These are phyloP conservation scores for Australoheros facetus DNA, from an alignment of 2,797 vertebrate genomes.

Conservation along the genomic window DNA sequence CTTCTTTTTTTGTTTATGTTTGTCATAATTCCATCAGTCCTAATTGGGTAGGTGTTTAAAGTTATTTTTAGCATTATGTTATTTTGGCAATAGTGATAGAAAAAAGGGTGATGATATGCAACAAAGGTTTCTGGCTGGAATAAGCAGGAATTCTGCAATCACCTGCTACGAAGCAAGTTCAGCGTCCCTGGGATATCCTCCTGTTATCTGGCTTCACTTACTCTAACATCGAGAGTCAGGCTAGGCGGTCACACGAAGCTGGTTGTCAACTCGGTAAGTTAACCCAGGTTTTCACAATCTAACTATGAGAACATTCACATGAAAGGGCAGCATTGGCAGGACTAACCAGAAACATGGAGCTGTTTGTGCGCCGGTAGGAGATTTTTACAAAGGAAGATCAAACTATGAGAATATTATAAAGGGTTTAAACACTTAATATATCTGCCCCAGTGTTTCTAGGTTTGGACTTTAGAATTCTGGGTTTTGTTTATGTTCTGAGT, in stretches of 20 bases:
- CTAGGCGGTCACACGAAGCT: accelerated
- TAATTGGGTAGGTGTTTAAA: not conserved
- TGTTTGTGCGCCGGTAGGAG: not conserved
- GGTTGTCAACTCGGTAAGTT: not conserved
- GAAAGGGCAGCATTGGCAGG: not conserved
- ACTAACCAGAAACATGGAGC: not conserved
- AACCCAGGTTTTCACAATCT: not conserved
- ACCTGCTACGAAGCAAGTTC: not conserved
- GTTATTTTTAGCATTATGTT: not conserved
- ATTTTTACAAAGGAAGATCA: not conserved
- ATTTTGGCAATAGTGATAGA: not conserved
- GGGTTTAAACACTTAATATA: no score
- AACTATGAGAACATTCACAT: not conserved
- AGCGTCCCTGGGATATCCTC: accelerated
- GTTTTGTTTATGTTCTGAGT: no score
- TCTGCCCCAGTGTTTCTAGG: no score
- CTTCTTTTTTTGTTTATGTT: not conserved
- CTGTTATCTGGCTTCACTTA: not conserved
- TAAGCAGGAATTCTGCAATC: not conserved
- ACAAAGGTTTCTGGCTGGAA: not conserved
- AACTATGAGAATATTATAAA: not conserved
- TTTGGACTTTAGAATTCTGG: no score
- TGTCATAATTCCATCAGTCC: not conserved
- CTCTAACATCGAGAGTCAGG: not conserved
- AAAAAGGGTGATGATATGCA: not conserved